phyloP scores from a whole-genome alignment of 2,888 invertebrate species.

The Euproctis similis region DNA sequence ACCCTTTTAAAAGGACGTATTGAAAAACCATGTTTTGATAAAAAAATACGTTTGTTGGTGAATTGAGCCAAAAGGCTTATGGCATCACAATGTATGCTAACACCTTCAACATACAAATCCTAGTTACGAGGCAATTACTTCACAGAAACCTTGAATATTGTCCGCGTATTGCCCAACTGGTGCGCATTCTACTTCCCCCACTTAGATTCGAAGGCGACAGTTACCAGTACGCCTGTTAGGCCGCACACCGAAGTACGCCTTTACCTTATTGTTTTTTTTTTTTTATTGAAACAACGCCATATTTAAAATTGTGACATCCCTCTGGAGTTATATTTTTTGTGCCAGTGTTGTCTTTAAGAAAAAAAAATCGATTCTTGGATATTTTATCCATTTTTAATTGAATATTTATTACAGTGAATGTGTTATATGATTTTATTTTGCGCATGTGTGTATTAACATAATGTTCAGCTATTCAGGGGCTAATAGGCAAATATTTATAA shows the following conservation, averaged over 20 bases:
- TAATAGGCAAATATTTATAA: too few relatives aligned
- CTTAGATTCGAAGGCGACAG: conserved; percentile 1
- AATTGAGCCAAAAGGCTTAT: too few relatives aligned
- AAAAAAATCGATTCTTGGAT: neutral
- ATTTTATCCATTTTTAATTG: conserved; percentile 1
- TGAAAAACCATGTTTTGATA: too few relatives aligned
- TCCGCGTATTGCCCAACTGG: conserved; percentile 16
- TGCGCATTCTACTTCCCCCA: conserved; percentile 12
- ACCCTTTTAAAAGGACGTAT: too few relatives aligned
- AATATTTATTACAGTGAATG: conserved; percentile 1
- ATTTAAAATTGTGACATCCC: conserved; percentile 6
- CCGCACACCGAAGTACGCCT: conserved; percentile 14
- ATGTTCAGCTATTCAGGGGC: neutral
- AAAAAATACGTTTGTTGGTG: too few relatives aligned
- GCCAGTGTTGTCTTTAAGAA: conserved; percentile 1
- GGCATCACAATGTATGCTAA: neutral
- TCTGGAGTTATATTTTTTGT: neutral
- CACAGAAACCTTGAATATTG: conserved; percentile 17
- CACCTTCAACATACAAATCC: neutral
- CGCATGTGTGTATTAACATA: conserved; percentile 2
- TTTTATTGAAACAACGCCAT: neutral
- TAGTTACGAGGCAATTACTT: conserved; percentile 2
- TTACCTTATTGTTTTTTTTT: conserved; percentile 1
- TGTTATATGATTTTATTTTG: conserved; percentile 1
- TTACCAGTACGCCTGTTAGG: conserved; percentile 13